Evolutionary conservation across 2,888 invertebrate species (phyloP), one percentile per base, ranked within the genome.

Genomic region (Busseola fusca): DNA sequence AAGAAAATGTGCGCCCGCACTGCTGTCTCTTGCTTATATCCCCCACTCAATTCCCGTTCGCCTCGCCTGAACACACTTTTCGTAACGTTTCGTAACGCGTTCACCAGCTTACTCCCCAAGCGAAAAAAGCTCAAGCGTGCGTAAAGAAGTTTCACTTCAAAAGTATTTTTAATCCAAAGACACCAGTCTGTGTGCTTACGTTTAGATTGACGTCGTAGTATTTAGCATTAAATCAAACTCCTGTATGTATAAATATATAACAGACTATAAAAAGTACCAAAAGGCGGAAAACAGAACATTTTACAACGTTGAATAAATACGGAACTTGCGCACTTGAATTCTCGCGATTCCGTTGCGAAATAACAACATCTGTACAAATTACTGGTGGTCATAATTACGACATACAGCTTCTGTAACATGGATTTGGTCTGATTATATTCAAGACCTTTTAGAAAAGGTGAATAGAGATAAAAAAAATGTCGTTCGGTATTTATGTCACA

Each of bases 301-400:
- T 75, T 59, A 69, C 70, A 82, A 57, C 60, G 63, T 72, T 68
- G 65, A 79, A 74, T 67, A 82, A 82, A 84, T 75, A 83, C 68
- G 73, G 59, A 78, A 83, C 64, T 70, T 71, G 56, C 77, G 74
- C 70, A 72, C 59, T 67, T 72, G 54, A 73, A 64, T 79, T 77
- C 60, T 40, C 58, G 74, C 72, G 64, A 80, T 73, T 78, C 72
- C 54, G 69, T 74, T 70, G 76, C 73, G 58, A 76, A 72, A 72
- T 70, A 80, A 64, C 83, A 80, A 64, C 84, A 85, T 83, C 84
- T 84, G 85, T 78, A 64, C 76, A 84, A 81, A 86, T 82, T 67
- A 62, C 74, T 64, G 68, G 69, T 58, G 14, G 52, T 42, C 65
- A 40, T 74, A 42, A 69, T 58, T 70, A 69, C 63, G 40, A 54